Conservation (phyloP, 2,113 vertebrate species). For the Thalassarche chlororhynchos region DNA sequence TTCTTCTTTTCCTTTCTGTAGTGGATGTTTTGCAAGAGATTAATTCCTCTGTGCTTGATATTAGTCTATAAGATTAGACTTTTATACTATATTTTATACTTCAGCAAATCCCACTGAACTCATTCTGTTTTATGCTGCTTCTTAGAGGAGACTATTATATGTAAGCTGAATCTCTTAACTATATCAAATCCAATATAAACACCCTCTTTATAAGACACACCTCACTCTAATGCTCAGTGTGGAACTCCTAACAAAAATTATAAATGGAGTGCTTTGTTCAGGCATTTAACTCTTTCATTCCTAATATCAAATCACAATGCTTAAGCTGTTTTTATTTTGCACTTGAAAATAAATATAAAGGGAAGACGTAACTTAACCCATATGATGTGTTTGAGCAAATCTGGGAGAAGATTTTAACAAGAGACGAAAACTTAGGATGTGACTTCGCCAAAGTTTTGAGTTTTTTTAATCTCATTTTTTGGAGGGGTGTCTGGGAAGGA, state of each 20-base stretch:
- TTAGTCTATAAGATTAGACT: conserved; percentile 52
- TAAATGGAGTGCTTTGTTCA: conserved; percentile 52
- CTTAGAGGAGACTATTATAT: conserved; percentile 48
- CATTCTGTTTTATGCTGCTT: conserved; percentile 61
- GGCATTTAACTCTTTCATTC: conserved; percentile 47
- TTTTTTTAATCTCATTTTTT: conserved; percentile 21
- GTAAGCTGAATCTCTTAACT: conserved; percentile 63
- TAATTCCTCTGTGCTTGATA: conserved; percentile 26
- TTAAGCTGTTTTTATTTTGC: conserved; percentile 56
- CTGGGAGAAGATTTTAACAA: conserved; percentile 14
- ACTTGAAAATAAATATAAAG: conserved; percentile 42
- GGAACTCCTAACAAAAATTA: conserved; percentile 58
- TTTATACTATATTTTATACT: conserved; percentile 55
- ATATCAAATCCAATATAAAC: conserved; percentile 71
- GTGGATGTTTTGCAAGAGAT: conserved; percentile 19
- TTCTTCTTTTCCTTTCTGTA: not conserved
- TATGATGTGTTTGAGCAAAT: conserved; percentile 25
- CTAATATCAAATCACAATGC: conserved; percentile 8
- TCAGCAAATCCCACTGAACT: conserved; percentile 62
- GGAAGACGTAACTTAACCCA: conserved; percentile 13
- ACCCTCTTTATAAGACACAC: conserved; percentile 64
- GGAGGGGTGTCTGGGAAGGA: not conserved
- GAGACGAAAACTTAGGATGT: not conserved
- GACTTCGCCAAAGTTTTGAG: not conserved
- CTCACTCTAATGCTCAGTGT: conserved; percentile 33